Base-by-base conservation (phyloP, 2,797 vertebrate genomes). In the Gallinago stenura region DNA sequence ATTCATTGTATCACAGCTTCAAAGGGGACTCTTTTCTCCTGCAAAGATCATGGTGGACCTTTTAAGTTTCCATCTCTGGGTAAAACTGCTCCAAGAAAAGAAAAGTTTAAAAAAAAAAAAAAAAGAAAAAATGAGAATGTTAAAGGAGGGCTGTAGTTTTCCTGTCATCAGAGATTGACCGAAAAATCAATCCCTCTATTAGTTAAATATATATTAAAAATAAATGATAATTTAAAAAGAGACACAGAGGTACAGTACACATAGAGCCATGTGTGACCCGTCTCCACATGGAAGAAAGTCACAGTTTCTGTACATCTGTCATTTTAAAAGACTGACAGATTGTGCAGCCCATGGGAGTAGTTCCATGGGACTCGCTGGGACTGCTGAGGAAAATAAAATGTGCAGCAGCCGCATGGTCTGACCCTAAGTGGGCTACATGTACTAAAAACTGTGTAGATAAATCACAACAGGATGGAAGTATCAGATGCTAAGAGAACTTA, bases 41-140 rank as follows among this genome's bases (percentile, higher is more conserved):
- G 21, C 18, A 85, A 81, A 73, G 73, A 76, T 89, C 58, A 14
- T 50, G 50, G 13, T 61, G 24, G 77, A 90, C 65, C 31, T 96
- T 92, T 87, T 61, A 90, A 68, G 62, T 91, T 86, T 92, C 46
- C 41, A 31, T 76, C 56, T 89, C 26, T 12, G 66, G 77, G 46
- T 65, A 91, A 90, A 94, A 89, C 31, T 87, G 50, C 61, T 81
- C 20, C 35, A 89, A 85, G 46, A 70, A 73, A 78, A 93, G 30
- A 37, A 71, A 69, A 94, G 20, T 17, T 58, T 65, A 48, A 45
- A 57, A 41, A 82, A 33, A 83, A 54, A n/a, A 57, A 12, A 81
- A 79, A 43, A 25, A 43, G 21, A 39, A 39, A 39, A 6, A 43
- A 45, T 20, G 24, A 25, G 17, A 33, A 21, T 2, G 0, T 58